Evolutionary conservation across 2,888 invertebrate species (phyloP).

Genomic region (Bombylius discolor): DNA sequence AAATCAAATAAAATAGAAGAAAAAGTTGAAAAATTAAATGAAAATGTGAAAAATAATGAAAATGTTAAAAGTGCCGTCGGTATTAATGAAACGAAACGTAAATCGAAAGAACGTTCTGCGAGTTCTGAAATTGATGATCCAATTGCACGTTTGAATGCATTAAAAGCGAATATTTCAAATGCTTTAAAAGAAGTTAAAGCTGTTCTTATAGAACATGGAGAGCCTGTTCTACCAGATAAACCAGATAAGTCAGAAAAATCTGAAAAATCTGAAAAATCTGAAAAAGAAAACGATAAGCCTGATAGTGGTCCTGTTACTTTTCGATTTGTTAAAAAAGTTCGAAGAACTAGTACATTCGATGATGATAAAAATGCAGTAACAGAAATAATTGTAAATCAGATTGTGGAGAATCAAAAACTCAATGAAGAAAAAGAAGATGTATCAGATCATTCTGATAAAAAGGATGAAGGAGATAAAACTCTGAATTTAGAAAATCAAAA

Average conservation of each 20-base stretch:
- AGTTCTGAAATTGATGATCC: conserved; percentile 22
- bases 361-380: conserved; percentile 15
- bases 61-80: too few relatives aligned
- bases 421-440: background rate
- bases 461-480: background rate
- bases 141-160: conserved; percentile 28
- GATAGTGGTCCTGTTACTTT: conserved; percentile 23
- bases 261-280: background rate
- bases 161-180: conserved; percentile 31
- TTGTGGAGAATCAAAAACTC: background rate
- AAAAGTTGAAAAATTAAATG: background rate
- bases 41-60: background rate
- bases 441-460: background rate
- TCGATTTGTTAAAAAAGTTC: conserved; percentile 30
- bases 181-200: conserved; percentile 32
- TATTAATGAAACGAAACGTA: background rate
- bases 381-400: background rate
- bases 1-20: background rate
- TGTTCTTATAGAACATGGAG: conserved; percentile 25
- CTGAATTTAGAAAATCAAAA: background rate
- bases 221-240: background rate
- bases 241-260: background rate
- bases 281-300: background rate
- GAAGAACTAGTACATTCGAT: conserved; percentile 27
- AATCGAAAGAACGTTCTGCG: background rate